Evolutionary conservation across 2,888 invertebrate species (phyloP), one percentile per base, ranked within the genome.

Genomic region (Ariolimax columbianus): DNA sequence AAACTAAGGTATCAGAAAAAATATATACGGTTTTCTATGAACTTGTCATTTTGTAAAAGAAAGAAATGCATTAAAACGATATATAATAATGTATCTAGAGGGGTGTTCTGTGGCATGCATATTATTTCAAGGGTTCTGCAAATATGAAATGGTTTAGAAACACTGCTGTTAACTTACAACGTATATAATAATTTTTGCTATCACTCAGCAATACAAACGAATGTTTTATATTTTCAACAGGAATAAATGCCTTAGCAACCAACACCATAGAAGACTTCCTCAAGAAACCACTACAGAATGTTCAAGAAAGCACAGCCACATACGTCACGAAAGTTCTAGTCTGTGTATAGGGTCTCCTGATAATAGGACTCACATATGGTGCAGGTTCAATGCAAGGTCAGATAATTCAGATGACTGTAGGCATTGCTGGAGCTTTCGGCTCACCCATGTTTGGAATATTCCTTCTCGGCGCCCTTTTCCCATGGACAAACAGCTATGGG

Each of bases 231-330:
- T 70, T 43, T 3, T 51, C 51, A 0, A 88, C 90, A n/a, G 91
- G 91, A 36, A 90, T 91, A 38, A 90, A 90, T 68, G 82, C 90
- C 0, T 84, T 91, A 86, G 88, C 90, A 0, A 90, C 91, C 47
- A 90, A 89, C 79, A 90, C 90, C 0, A 83, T 90, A 70, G 89
- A 90, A 75, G 91, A 91, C 68, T 59, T 91, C 47, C 85, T 91
- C n/a, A 87, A 82, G 9, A 72, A 43, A 14, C 85, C 83, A 1
- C 30, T 89, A 3, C 68, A 78, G 17, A 81, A 82, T 0, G 30
- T 84, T 2, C 78, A 83, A 79, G 89, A 89, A 33, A 68, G 77
- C n/a, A 88, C 43, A n/a, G 88, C 86, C 36, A 91, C 91, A 6
- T 14, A 87, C 14, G 86, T 89, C 2, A 89, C 90, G 23, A 90